These are phyloP conservation scores for Ischnura elegans DNA, from an alignment of 2,888 invertebrate genomes.

Conservation along the genomic window DNA sequence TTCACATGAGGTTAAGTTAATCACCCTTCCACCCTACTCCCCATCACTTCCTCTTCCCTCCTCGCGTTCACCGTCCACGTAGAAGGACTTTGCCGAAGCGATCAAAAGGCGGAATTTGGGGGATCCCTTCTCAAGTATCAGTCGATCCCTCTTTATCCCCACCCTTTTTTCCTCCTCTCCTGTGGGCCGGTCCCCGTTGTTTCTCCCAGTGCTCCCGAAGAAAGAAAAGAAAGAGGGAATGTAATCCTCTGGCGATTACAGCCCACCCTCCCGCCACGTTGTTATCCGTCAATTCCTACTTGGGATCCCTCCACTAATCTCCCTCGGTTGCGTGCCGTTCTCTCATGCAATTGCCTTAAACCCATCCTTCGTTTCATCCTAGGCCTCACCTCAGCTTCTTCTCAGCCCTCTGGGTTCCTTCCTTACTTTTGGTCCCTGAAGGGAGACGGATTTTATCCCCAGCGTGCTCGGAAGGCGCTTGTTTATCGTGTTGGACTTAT, in stretches of 20 bases:
- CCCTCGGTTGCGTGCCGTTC: neutral
- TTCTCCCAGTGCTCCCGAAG: neutral
- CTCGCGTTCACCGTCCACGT: neutral
- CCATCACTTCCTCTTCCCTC: neutral
- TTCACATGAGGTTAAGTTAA: neutral
- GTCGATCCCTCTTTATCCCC: neutral
- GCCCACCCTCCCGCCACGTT: slow-evolving; percentile 14
- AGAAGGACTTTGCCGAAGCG: neutral
- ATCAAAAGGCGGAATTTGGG: neutral
- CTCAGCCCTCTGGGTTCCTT: neutral
- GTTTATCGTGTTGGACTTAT: slow-evolving; percentile 11
- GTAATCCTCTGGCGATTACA: slow-evolving; percentile 30
- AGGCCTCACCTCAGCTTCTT: neutral
- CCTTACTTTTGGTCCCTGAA: neutral
- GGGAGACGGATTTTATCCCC: slow-evolving; percentile 1
- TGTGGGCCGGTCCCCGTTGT: neutral
- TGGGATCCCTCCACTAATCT: slow-evolving; percentile 29
- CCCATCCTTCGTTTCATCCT: neutral
- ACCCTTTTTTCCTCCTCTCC: neutral
- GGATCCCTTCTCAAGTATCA: neutral
- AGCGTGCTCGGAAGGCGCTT: neutral
- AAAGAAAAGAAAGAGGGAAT: neutral
- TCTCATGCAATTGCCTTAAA: neutral
- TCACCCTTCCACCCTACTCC: neutral
- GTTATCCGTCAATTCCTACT: slow-evolving; percentile 29